A percentile compares a stretch with the other conserved stretches of the same genome.
phyloP scores from a whole-genome alignment of 2,113 vertebrate species.

The Lutjanus erythropterus region DNA sequence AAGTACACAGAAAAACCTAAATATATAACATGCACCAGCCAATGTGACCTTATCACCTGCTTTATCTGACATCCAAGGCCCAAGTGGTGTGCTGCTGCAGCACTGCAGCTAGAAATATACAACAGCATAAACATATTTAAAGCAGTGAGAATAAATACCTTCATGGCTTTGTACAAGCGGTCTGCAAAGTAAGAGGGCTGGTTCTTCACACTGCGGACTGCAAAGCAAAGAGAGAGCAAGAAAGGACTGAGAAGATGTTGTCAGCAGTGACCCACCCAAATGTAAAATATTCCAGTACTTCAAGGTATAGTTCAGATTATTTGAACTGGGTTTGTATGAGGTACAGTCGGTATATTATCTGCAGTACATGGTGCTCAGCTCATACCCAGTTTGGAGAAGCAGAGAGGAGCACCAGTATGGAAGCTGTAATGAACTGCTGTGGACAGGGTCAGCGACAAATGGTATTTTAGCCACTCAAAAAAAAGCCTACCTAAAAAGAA shows the following conservation, averaged over 20 bases:
- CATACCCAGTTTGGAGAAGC: too few relatives aligned
- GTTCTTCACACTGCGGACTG: slow-evolving; percentile 96
- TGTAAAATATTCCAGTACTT: background rate
- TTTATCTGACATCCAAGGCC: background rate
- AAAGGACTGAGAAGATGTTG: slow-evolving; percentile 1
- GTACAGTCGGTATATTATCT: too few relatives aligned
- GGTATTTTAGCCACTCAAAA: too few relatives aligned
- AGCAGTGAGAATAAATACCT: slow-evolving; percentile 83
- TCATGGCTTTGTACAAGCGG: slow-evolving; percentile 98
- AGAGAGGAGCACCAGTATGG: too few relatives aligned
- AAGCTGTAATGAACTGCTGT: too few relatives aligned
- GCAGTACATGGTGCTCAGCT: too few relatives aligned
- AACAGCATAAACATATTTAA: background rate
- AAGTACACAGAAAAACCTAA: background rate
- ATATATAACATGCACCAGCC: slow-evolving; percentile 18
- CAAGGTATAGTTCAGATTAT: too few relatives aligned
- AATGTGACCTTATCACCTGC: slow-evolving; percentile 5
- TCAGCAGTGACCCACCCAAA: slow-evolving; percentile 4
- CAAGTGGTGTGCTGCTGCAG: background rate
- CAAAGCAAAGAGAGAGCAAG: slow-evolving; percentile 45
- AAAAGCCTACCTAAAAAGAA: too few relatives aligned
- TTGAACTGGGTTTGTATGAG: too few relatives aligned
- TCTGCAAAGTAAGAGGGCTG: slow-evolving; percentile 95
- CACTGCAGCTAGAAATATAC: background rate
- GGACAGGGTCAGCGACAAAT: too few relatives aligned